Percentiles rank a stretch among this genome's conserved stretches.
These are phyloP conservation scores for Antheraea assamensis DNA, from an alignment of 2,888 invertebrate genomes.

Conservation along the genomic window DNA sequence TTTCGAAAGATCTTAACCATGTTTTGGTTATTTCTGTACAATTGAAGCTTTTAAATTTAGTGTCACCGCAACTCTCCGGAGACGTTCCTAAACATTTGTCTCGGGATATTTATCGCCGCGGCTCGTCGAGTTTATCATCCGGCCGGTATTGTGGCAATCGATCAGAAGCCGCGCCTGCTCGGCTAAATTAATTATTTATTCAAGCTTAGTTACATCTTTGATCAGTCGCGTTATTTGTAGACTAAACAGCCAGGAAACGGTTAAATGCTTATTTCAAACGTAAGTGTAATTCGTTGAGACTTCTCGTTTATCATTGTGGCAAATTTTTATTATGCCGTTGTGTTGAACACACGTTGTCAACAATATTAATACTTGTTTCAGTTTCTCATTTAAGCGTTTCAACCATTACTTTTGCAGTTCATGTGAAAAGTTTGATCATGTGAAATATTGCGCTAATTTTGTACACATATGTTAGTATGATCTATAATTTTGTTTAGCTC, in stretches of 20 bases:
- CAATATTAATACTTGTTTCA: constrained; percentile 2
- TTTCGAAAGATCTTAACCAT: constrained; percentile 81
- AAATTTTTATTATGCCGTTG: constrained; percentile 42
- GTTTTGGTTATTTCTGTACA: constrained; percentile 81
- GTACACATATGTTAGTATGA: background rate
- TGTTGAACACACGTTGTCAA: constrained; percentile 25
- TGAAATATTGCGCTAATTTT: background rate
- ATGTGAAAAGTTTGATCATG: background rate
- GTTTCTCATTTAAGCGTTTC: constrained; percentile 1
- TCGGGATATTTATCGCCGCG: constrained; percentile 78
- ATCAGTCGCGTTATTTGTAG: constrained; percentile 72
- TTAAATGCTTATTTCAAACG: constrained; percentile 65
- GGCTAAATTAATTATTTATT: constrained; percentile 80
- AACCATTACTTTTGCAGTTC: constrained; percentile 1
- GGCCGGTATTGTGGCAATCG: constrained; percentile 78
- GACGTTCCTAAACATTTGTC: constrained; percentile 79
- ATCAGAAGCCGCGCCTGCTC: constrained; percentile 74
- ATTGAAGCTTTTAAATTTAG: constrained; percentile 82
- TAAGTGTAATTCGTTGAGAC: constrained; percentile 44
- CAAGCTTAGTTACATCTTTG: constrained; percentile 76
- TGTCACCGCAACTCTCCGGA: constrained; percentile 79
- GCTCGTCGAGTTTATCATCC: constrained; percentile 78
- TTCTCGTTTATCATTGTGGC: constrained; percentile 51
- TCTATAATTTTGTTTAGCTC: background rate
- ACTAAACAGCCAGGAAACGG: constrained; percentile 68